These are phyloP conservation scores for Parazoanthus atlanticus DNA, from an alignment of 92 coral and sea anemone genomes.

Conservation along the genomic window DNA sequence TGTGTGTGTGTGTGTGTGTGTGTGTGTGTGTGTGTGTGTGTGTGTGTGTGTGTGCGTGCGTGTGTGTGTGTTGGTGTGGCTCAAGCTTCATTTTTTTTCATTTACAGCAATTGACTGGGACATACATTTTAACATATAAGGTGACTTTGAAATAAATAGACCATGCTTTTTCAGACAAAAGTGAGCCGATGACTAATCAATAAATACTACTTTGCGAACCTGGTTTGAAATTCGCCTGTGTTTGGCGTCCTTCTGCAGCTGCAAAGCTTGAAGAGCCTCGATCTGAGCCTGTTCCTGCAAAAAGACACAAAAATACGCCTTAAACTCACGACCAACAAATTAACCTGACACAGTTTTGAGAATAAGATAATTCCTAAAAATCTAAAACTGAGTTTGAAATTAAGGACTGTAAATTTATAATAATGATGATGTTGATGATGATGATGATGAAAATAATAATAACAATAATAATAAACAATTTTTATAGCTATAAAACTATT, in stretches of 20 bases:
- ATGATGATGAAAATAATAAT: too few species aligned
- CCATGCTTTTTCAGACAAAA: background rate
- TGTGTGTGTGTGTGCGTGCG: background rate
- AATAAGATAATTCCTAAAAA: too few species aligned
- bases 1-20: background rate
- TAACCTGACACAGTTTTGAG: background rate
- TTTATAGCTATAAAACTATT: too few species aligned
- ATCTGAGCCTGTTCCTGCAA: constrained; percentile 86
- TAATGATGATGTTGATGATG: too few species aligned
- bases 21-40: background rate
- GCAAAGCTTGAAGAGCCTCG: constrained; percentile 96
- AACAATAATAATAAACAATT: too few species aligned
- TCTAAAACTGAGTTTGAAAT: too few species aligned
- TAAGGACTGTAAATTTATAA: too few species aligned
- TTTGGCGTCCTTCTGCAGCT: constrained; percentile 88
- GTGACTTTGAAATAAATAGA: too few species aligned
- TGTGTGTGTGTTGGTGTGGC: background rate
- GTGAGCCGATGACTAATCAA: background rate
- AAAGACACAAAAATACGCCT: background rate
- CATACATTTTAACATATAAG: too few species aligned
- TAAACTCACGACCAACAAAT: background rate
- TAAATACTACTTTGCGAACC: constrained; percentile 48
- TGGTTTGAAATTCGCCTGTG: constrained; percentile 86
- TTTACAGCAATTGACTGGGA: too few species aligned
- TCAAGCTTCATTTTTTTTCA: too few species aligned